Base-by-base conservation (phyloP, 1,140 invertebrate genomes). In the Apis cerana region DNA sequence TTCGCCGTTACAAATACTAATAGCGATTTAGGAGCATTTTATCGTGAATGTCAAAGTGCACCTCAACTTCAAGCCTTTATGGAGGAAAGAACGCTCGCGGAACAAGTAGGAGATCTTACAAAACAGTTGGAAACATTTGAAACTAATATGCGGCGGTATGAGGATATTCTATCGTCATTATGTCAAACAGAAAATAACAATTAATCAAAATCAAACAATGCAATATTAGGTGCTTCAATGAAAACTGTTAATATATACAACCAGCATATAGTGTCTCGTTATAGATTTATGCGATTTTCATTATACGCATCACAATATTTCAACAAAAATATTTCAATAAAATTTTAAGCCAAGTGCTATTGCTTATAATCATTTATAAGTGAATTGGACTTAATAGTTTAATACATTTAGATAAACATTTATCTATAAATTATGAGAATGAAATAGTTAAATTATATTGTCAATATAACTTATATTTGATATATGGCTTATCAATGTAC, bases 61-160 rank as follows among this genome's bases (percentile, higher is more conserved):
- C 97, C 97, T 0, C 95, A 96, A 56, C 92, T 97, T 52, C 95
- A 96, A 59, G 95, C 95, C 19, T 96, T 96, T 87, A 94, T 90
- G 72, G 95, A 96, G 82, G 94, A 96, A 80, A 94, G 95, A 65
- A 95, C 95, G 27, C 89, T 96, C 10, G 94, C 93, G 11, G 96
- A 96, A 71, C 95, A 96, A 91, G 94, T 97, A 19, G 95, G 96
- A 64, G 96, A 97, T 88, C 92, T 98, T 12, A 96, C 96, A 5
- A 95, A 96, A 88, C 97, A 97, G 90, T 90, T 98, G 76, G 95
- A 96, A 89, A 95, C 94, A 68, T 97, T 97, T 91, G 97, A 98
- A 93, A 96, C 95, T 3, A 96, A 96, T 87, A 94, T 97, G 89
- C 95, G 95, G 65, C 96, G 96, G 81, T 98, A 97, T 92, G 97